Evolutionary conservation across 2,113 vertebrate species (phyloP).

Genomic region (Calyptomena viridis): DNA sequence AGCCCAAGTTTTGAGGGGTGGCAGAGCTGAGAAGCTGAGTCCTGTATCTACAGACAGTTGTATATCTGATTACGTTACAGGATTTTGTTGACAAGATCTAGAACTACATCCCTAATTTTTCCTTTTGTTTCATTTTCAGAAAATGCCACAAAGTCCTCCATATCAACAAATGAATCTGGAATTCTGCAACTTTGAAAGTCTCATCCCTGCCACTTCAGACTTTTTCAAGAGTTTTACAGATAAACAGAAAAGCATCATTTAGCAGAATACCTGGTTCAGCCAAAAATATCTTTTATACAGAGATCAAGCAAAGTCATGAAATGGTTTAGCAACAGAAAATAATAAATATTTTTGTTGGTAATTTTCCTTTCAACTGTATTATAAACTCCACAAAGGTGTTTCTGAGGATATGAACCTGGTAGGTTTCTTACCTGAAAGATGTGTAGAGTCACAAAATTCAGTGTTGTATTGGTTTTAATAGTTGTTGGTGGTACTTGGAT

Average conservation of each 20-base stretch:
- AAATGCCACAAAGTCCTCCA: background rate
- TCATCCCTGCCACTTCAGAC: background rate
- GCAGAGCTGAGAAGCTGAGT: background rate
- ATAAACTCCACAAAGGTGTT: background rate
- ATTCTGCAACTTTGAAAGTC: background rate
- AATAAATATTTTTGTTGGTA: background rate
- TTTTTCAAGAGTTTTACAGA: background rate
- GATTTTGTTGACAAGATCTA: background rate
- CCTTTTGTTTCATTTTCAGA: background rate
- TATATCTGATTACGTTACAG: background rate
- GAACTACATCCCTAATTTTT: fast-evolving
- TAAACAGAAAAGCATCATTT: background rate
- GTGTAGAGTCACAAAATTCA: background rate
- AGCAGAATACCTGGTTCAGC: background rate
- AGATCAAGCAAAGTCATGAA: background rate
- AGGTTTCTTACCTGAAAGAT: background rate
- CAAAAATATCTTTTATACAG: background rate
- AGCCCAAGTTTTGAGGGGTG: background rate
- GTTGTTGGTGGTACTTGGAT: background rate
- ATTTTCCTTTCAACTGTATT: background rate
- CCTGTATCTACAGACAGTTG: background rate
- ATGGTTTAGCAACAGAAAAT: background rate
- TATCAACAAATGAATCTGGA: background rate
- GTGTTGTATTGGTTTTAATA: background rate
- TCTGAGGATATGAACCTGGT: background rate